Percentiles rank a stretch among this genome's conserved stretches.
Conservation (phyloP, 2,888 invertebrate species). For the Xestia ashworthii region DNA sequence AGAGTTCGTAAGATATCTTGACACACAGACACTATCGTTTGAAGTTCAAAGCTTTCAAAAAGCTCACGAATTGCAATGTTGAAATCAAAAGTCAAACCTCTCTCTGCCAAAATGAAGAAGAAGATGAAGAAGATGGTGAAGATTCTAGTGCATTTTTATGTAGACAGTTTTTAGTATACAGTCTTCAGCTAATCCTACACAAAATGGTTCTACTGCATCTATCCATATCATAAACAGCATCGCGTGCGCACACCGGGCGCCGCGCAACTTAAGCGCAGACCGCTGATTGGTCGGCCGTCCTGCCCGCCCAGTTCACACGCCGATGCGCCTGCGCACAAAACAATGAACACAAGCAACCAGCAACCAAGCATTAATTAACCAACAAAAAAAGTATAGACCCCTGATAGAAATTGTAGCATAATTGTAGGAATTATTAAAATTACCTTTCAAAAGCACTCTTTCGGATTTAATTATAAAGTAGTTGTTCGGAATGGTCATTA, state of each 20-base stretch:
- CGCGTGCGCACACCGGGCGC: slow-evolving; percentile 61
- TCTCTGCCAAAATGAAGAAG: background rate
- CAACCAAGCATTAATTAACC: slow-evolving; percentile 57
- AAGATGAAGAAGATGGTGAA: too few species aligned
- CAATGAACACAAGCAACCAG: slow-evolving; percentile 69
- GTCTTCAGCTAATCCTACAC: background rate
- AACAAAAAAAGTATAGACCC: slow-evolving; percentile 43
- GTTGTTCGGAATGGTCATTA: slow-evolving; percentile 49
- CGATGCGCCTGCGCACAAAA: slow-evolving; percentile 72
- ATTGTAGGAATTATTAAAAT: slow-evolving; percentile 61
- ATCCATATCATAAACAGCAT: slow-evolving; percentile 11
- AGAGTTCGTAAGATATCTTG: background rate
- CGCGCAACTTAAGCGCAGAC: slow-evolving; percentile 62
- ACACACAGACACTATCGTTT: background rate
- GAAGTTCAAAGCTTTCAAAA: background rate
- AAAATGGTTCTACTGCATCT: slow-evolving; percentile 47
- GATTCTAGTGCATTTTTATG: background rate
- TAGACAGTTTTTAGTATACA: background rate
- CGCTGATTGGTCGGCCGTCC: slow-evolving; percentile 75
- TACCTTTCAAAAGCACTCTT: slow-evolving; percentile 52
- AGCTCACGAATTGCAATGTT: background rate
- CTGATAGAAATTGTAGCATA: slow-evolving; percentile 55
- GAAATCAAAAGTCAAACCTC: background rate
- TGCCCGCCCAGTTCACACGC: slow-evolving; percentile 76
- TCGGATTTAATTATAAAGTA: slow-evolving; percentile 58